phyloP scores from a whole-genome alignment of 2,888 invertebrate genomes.

The Fissipunctia ypsillon region DNA sequence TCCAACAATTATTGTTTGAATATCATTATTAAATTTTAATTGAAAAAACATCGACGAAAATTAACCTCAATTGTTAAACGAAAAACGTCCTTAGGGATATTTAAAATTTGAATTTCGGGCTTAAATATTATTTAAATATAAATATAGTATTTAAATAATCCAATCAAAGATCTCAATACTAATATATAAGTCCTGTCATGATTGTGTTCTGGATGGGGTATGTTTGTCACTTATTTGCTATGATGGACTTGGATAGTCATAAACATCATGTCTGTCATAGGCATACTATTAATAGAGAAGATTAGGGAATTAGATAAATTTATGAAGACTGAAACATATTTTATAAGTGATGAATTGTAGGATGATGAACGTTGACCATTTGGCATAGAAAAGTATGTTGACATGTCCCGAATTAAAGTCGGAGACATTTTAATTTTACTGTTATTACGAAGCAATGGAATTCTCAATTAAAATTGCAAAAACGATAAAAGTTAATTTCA shows the following conservation, averaged over 20 bases:
- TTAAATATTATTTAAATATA: too few relatives aligned
- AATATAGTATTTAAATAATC: too few relatives aligned
- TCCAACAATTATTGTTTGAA: neutral
- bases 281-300: neutral
- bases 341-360: conserved; percentile 10
- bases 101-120: too few relatives aligned
- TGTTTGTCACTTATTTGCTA: neutral
- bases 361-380: conserved; percentile 15
- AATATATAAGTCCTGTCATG: too few relatives aligned
- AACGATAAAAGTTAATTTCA: neutral
- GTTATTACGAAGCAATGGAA: neutral
- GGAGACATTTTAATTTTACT: conserved; percentile 12
- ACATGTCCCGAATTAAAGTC: neutral
- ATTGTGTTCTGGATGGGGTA: neutral
- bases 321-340: conserved; percentile 6
- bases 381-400: conserved; percentile 26
- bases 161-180: too few relatives aligned
- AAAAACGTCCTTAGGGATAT: too few relatives aligned
- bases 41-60: too few relatives aligned
- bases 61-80: too few relatives aligned
- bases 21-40: neutral
- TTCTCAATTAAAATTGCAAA: too few relatives aligned
- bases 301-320: conserved; percentile 19
- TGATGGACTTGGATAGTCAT: neutral
- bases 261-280: neutral